Evolutionary conservation across 64 coral and sea anemone genomes (phyloP), one percentile per base, ranked within the genome.

Genomic region (Pocillopora verrucosa): DNA sequence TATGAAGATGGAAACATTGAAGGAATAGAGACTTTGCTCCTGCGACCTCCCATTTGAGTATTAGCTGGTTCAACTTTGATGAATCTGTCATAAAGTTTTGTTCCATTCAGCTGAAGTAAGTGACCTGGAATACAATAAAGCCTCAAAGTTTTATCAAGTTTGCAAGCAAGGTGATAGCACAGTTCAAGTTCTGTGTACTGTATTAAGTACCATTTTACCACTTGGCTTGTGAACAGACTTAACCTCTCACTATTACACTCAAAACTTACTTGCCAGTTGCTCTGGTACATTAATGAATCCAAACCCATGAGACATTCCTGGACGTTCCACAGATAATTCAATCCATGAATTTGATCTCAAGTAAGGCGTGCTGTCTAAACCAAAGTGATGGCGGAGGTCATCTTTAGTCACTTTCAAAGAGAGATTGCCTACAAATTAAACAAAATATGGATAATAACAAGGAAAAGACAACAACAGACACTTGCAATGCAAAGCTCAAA

Each of bases 201-300:
- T 30, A 30, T 30, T 30, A 30, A 30, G 30, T 30, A 30, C 30
- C 30, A 30, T 30, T 30, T 30, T 30, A 30, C 30, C 41, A 51
- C 41, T 51, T 51, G 41, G 41, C 41, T 51, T 51, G 41, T 4
- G 41, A 51, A 51, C 41, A 51, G 41, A 51, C 41, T 51, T 51
- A 51, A 51, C 20, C 67, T 70, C 20, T 11, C 6, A 84, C 10
- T 34, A 16, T 63, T 11, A 16, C 36, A 58, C n/a, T 15, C 2
- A 56, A 85, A 85, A 51, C 65, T 22, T 72, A 85, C 82, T 13
- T 59, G 90, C 96, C 82, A 98, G 65, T 35, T 95, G 83, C 58
- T 92, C 80, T 38, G 96, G 91, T n/a, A 95, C 93, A 81, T 74
- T 92, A 20, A 98, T 84, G 60, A 95, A 98, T 11, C 79, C 96